A percentile compares a stretch with the other conserved stretches of the same genome.
These are phyloP conservation scores for Atherix ibis DNA, from an alignment of 2,888 invertebrate species.

Conservation along the genomic window DNA sequence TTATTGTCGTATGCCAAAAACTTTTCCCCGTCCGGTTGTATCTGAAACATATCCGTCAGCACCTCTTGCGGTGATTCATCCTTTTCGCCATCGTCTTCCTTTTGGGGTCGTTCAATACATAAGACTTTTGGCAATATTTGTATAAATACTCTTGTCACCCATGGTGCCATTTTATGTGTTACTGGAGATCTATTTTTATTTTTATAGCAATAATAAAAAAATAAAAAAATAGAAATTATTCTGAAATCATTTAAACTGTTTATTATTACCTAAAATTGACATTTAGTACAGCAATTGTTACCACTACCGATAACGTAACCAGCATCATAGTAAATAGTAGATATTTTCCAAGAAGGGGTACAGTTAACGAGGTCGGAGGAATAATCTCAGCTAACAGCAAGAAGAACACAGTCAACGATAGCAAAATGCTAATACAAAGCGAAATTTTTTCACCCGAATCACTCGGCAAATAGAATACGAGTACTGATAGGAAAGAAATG, in stretches of 20 bases:
- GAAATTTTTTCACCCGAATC: slow-evolving; percentile 97
- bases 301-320: slow-evolving; percentile 82
- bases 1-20: slow-evolving; percentile 42
- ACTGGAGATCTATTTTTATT: slow-evolving; percentile 84
- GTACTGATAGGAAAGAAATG: slow-evolving; percentile 88
- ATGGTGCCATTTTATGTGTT: slow-evolving; percentile 81
- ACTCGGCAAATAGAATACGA: slow-evolving; percentile 94
- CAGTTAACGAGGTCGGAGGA: slow-evolving; percentile 83
- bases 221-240: neutral
- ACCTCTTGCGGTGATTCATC: slow-evolving; percentile 47
- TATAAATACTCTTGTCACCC: slow-evolving; percentile 77
- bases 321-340: slow-evolving; percentile 88
- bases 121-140: slow-evolving; percentile 72
- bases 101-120: slow-evolving; percentile 76
- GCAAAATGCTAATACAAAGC: slow-evolving; percentile 82
- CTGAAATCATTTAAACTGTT: neutral
- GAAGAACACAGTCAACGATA: slow-evolving; percentile 89
- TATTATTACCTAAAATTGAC: slow-evolving; percentile 57
- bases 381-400: slow-evolving; percentile 85
- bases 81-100: slow-evolving; percentile 46
- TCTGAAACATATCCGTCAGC: slow-evolving; percentile 63
- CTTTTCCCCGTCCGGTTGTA: slow-evolving; percentile 50
- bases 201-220: neutral
- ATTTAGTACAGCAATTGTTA: slow-evolving; percentile 85
- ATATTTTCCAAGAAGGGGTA: slow-evolving; percentile 82